Percentiles rank a stretch among this genome's conserved stretches.
Conservation (phyloP, 2,113 vertebrate species). For the Neolamprologus longior region DNA sequence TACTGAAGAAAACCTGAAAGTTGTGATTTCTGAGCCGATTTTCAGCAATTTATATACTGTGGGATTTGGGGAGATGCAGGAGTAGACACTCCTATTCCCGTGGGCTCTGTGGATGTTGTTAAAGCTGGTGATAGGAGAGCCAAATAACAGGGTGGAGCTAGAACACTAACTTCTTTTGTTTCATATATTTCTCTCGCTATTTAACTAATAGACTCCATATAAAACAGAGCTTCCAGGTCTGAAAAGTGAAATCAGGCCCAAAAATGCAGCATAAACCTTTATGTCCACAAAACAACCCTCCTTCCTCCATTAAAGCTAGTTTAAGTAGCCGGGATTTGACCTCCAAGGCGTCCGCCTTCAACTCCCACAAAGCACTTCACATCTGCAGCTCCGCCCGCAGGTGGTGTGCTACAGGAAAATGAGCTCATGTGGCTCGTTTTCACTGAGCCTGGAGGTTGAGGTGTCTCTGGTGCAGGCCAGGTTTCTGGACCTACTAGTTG, state of each 20-base stretch:
- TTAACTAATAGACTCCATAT: neutral
- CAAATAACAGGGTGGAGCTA: neutral
- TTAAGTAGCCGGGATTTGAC: accelerated
- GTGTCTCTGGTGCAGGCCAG: neutral
- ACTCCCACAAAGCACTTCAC: neutral
- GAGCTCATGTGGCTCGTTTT: neutral
- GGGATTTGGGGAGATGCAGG: neutral
- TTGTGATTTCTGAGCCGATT: neutral
- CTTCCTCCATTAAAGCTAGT: neutral
- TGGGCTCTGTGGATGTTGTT: accelerated
- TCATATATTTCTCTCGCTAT: accelerated
- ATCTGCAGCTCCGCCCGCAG: accelerated
- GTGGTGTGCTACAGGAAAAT: neutral
- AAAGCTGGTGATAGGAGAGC: neutral
- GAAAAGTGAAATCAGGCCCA: neutral
- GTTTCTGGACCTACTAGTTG: neutral
- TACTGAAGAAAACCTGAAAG: neutral
- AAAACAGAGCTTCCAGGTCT: neutral
- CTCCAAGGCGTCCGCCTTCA: accelerated
- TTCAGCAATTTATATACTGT: neutral
- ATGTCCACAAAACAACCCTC: neutral
- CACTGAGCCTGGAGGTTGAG: neutral
- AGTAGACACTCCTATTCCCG: neutral
- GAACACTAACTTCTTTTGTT: neutral
- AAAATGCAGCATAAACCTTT: neutral